Conservation (phyloP, 2,888 invertebrate species). For the Macropis europaea region DNA sequence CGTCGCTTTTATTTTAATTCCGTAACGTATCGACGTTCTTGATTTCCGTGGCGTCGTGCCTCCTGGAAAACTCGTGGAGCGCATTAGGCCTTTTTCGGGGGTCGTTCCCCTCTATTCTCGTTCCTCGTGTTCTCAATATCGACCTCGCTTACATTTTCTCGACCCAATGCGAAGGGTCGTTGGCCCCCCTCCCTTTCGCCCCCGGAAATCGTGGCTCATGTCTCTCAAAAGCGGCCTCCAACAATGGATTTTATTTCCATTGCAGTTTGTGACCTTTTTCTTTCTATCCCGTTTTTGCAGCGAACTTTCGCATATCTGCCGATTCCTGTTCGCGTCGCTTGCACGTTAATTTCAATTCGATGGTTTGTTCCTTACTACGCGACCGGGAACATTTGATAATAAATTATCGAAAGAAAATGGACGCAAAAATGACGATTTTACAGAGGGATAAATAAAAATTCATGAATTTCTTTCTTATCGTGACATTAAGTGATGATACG, state of each 20-base stretch:
- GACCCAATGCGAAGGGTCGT: constrained; percentile 64
- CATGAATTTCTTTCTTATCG: too few species aligned
- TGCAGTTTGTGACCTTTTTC: constrained; percentile 29
- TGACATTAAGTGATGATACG: too few species aligned
- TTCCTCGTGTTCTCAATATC: constrained; percentile 59
- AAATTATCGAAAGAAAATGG: too few species aligned
- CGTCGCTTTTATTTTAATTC: not conserved
- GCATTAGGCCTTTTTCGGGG: constrained; percentile 57
- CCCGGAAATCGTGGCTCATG: constrained; percentile 62
- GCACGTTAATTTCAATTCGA: too few species aligned
- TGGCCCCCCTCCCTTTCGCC: constrained; percentile 47
- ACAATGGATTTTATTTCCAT: constrained; percentile 58
- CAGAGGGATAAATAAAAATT: too few species aligned
- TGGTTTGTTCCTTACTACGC: too few species aligned
- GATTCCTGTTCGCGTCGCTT: not conserved
- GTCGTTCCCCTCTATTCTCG: constrained; percentile 55
- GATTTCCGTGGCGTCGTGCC: constrained; percentile 39
- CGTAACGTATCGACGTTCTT: constrained; percentile 9
- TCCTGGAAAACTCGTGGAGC: constrained; percentile 58
- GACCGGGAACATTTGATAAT: too few species aligned
- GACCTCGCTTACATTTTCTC: constrained; percentile 62
- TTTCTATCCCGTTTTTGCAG: constrained; percentile 25
- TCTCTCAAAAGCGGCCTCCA: constrained; percentile 47
- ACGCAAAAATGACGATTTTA: too few species aligned
- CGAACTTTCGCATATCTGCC: constrained; percentile 7